A percentile compares a stretch with the other conserved stretches of the same genome.
These are phyloP conservation scores for Oreortyx pictus DNA, from an alignment of 2,797 vertebrate genomes.

Conservation along the genomic window DNA sequence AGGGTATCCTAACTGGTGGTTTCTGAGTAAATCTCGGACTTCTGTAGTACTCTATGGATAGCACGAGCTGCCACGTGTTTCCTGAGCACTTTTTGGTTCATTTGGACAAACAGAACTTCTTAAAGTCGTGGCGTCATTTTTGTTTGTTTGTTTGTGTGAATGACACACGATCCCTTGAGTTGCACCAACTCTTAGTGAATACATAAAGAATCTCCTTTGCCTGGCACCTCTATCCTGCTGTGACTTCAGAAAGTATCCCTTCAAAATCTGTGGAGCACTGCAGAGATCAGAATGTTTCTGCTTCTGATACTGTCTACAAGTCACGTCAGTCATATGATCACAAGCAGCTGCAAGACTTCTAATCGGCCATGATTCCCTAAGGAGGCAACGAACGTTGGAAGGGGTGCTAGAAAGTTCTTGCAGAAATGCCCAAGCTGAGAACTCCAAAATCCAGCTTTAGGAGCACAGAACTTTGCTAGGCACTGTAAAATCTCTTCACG, in stretches of 20 bases:
- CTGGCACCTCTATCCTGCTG: neutral
- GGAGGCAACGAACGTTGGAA: conserved; percentile 73
- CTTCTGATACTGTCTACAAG: conserved; percentile 74
- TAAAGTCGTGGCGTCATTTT: neutral
- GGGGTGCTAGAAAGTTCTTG: conserved; percentile 71
- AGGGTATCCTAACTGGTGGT: neutral
- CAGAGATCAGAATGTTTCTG: conserved; percentile 45
- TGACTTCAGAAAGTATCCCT: neutral
- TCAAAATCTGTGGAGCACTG: neutral
- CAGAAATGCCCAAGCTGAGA: conserved; percentile 57
- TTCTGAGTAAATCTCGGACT: neutral
- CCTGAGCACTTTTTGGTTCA: neutral
- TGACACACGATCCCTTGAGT: neutral
- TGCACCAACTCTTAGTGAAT: neutral
- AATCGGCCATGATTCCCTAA: conserved; percentile 77
- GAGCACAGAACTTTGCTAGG: conserved; percentile 41
- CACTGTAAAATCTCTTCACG: conserved; percentile 29
- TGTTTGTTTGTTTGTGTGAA: neutral
- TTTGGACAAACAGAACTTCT: neutral
- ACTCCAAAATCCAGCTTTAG: conserved; percentile 40
- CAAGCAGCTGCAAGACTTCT: conserved; percentile 77
- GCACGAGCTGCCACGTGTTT: neutral
- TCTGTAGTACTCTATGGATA: neutral
- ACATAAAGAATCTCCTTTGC: neutral
- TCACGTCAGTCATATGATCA: conserved; percentile 77